Evolutionary conservation across 2,797 vertebrate genomes (phyloP).

Genomic region (Halcyon badia): DNA sequence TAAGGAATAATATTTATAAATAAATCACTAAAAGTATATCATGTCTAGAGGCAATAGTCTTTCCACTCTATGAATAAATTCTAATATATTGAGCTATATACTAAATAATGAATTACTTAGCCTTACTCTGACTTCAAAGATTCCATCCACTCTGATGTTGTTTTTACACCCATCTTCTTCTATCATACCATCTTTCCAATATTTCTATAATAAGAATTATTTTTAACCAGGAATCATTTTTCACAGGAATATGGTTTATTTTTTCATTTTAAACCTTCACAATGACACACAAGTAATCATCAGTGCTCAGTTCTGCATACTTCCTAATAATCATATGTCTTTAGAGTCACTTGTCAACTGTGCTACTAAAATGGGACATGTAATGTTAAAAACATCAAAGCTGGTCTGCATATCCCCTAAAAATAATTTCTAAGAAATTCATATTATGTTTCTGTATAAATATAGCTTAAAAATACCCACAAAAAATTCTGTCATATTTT

Average conservation of each 20-base stretch:
- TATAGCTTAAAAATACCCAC: background rate
- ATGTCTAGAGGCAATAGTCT: background rate
- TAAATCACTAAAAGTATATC: background rate
- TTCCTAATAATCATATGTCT: background rate
- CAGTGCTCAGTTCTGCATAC: background rate
- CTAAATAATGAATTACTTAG: constrained; percentile 22
- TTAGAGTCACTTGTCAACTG: background rate
- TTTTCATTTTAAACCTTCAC: background rate
- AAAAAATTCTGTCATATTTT: background rate
- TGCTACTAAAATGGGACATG: background rate
- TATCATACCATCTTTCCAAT: background rate
- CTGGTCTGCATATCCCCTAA: background rate
- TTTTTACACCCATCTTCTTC: background rate
- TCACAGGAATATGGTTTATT: background rate
- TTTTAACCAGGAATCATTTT: background rate
- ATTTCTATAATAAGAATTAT: background rate
- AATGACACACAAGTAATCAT: background rate
- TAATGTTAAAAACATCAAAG: constrained; percentile 11
- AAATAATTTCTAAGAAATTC: background rate
- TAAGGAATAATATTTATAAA: constrained; percentile 4
- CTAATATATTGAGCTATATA: background rate
- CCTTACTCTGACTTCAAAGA: background rate
- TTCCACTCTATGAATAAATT: background rate
- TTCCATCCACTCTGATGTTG: background rate
- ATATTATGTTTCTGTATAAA: background rate